Conservation (phyloP, 2,113 vertebrate species). For the Rhagologus leucostigma region DNA sequence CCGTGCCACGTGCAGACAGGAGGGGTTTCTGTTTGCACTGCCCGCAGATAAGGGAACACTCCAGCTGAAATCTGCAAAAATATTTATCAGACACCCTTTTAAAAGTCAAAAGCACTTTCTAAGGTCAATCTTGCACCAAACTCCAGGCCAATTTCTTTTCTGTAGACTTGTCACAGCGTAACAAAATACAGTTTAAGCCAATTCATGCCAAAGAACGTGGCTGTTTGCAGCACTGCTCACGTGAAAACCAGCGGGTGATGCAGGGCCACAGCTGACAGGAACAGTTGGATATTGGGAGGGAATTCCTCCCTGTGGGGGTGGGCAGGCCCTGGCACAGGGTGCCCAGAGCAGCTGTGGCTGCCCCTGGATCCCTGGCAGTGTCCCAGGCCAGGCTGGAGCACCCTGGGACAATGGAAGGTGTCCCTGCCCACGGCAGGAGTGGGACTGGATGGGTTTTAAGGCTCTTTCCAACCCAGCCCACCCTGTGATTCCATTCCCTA, state of each 20-base stretch:
- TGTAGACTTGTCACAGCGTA: neutral
- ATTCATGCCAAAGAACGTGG: neutral
- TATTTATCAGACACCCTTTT: neutral
- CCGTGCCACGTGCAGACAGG: neutral
- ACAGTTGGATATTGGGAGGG: rapidly evolving
- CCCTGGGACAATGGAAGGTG: rapidly evolving
- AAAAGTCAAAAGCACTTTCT: neutral
- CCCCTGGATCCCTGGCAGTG: neutral
- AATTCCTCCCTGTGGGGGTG: neutral
- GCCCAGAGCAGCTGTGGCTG: neutral
- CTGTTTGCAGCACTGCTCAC: neutral
- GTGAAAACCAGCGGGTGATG: rapidly evolving
- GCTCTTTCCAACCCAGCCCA: neutral
- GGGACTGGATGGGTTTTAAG: rapidly evolving
- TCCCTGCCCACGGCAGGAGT: neutral
- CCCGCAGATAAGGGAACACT: neutral
- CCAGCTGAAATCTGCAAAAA: neutral
- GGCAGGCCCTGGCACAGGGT: rapidly evolving
- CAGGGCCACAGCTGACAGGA: neutral
- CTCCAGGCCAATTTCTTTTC: neutral
- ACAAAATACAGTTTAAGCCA: neutral
- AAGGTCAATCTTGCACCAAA: neutral
- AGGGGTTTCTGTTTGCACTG: neutral
- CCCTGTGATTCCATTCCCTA: neutral
- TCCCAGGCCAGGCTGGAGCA: neutral